Base-by-base conservation (phyloP, 2,888 invertebrate genomes). In the Rhagonycha fulva region DNA sequence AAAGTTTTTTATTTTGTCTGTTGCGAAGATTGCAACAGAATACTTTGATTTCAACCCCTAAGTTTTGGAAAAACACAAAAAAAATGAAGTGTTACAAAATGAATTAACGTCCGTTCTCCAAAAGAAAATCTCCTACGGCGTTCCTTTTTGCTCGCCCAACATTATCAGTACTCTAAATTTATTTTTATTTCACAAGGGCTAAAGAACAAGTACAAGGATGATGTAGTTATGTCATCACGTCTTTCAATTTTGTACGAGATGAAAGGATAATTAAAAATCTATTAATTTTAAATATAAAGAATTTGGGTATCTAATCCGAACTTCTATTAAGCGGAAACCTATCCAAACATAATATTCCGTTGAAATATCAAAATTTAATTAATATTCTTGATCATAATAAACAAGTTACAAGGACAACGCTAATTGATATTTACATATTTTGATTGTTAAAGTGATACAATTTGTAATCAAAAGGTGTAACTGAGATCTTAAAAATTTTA, bases 371-470 rank as follows among this genome's bases (percentile, higher is more conserved):
- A 47, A 47, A 47, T n/a, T 32, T 70, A 14, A 23, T 68, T 61
- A 74, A 69, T 62, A 74, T 69, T 70, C 70, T 67, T 67, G 70
- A 76, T 70, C 30, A 63, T 28, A 66, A 70, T 66, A 72, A 70
- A 72, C 70, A 72, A 70, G 63, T 72, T 70, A 62, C 70, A 70
- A 70, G 70, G 70, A 70, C 62, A 23, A n/a, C 28, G 62, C 62
- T 19, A 70, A 70, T 62, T 70, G 30, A 14, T 62, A 70, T 70
- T 70, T 60, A 62, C 19, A 70, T 70, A 28, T 62, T 47, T 47
- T 47, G 19, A 47, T 47, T 47, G 47, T 47, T 32, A 32, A 47
- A 11, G n/a, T 47, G n/a, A n/a, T 47, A 47, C n/a, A 47, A 47
- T 47, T 47, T 5, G 47, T n/a, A 47, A 47, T 47, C n/a, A 32